Conservation (phyloP, 2,113 vertebrate species). For the Eidolon helvum region DNA sequence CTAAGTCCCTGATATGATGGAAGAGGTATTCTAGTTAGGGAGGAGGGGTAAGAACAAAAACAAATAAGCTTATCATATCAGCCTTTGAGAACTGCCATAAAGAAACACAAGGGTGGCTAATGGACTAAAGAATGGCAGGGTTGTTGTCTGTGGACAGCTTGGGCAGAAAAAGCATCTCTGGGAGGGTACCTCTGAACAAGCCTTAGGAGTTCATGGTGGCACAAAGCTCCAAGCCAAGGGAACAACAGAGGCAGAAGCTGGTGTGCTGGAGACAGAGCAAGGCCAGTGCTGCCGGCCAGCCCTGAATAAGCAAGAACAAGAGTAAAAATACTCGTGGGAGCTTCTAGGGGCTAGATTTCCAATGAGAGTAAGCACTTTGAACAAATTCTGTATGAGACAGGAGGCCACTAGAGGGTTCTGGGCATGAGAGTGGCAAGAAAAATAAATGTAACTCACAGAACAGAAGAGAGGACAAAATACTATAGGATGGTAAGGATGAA, state of each 20-base stretch:
- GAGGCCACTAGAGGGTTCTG: neutral
- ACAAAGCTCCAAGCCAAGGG: neutral
- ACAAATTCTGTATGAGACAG: neutral
- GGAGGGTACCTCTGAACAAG: neutral
- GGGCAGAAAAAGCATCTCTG: neutral
- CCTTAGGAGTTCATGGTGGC: neutral
- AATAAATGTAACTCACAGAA: neutral
- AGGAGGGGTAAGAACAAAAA: neutral
- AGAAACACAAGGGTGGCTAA: neutral
- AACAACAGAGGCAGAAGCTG: no score
- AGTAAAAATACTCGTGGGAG: no score
- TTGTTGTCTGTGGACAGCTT: neutral
- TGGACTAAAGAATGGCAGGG: neutral
- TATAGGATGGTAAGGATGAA: neutral
- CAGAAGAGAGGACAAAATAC: neutral
- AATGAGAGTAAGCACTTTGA: neutral
- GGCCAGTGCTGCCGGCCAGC: fast-evolving
- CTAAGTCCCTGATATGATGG: fast-evolving
- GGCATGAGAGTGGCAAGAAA: neutral
- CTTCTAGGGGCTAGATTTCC: neutral
- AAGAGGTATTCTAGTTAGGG: neutral
- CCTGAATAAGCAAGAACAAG: no score
- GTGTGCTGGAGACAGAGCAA: neutral
- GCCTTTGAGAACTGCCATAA: neutral
- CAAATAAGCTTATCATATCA: neutral